Base-by-base conservation (phyloP, 1,140 invertebrate species). In the Drosophila tani region DNA sequence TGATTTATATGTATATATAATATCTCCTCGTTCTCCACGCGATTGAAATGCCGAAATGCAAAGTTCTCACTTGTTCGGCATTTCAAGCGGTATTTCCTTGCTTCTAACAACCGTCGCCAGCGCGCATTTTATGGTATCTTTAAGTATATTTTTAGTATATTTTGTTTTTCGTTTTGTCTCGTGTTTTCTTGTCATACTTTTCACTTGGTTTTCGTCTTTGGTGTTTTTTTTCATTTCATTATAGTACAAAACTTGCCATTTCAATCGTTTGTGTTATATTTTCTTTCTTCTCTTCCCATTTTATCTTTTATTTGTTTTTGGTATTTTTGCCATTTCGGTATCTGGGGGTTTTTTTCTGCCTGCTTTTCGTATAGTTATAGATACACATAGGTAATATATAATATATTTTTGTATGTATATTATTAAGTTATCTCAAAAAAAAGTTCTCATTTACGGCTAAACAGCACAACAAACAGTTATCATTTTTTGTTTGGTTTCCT, bases 211-310 rank as follows among this genome's bases (percentile, higher is more conserved):
- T 50, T 62, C 56, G 43, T 75, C 66, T 82, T 84, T 84, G 81
- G 81, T 84, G 81, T 84, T 84, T 85, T 84, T 85, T 77, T 21
- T 68, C 78, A 83, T 85, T 77, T 73, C 67, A 67, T 68, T 84
- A 76, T 77, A 81, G 81, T 84, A 84, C 77, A 85, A 84, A 84
- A 84, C 77, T 53, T 84, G 60, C 60, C 60, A 35, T 59, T 67
- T 70, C 50, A 49, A 51, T 56, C 38, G 29, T 29, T 62, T 59
- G 21, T 27, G 27, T 59, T 69, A 41, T 5, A 43, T 65, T 38
- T 27, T 53, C 55, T 57, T 9, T 29, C 11, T 14, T 43, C 17
- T 41, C 40, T 40, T 19, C 6, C 7, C n/a, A n/a, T 24, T 46
- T 57, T 38, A 14, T 11, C 47, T 46, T 9, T 27, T 17, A 6